A percentile compares a stretch with the other conserved stretches of the same genome.
Conservation (phyloP, 2,888 invertebrate genomes). For the Omphaloscelis lunosa region DNA sequence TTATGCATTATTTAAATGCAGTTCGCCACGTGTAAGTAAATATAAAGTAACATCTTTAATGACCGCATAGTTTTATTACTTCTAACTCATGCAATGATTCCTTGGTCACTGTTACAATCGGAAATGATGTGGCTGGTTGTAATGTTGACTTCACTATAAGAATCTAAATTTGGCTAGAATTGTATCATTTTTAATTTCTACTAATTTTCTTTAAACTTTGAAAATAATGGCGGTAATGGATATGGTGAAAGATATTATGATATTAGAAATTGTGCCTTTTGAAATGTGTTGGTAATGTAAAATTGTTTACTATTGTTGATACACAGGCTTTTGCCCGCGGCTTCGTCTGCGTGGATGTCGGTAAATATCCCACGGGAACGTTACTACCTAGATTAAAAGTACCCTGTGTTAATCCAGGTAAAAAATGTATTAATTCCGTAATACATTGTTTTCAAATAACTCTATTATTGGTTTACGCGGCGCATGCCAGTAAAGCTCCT, state of each 20-base stretch:
- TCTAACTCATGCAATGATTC: constrained; percentile 34
- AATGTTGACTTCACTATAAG: background rate
- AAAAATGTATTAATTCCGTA: too few relatives aligned
- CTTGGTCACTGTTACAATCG: constrained; percentile 26
- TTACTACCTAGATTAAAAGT: too few relatives aligned
- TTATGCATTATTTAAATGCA: constrained; percentile 40
- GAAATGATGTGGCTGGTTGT: constrained; percentile 13
- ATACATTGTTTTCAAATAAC: too few relatives aligned
- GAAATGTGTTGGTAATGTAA: background rate
- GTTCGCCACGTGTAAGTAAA: constrained; percentile 52
- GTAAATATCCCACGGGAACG: too few relatives aligned
- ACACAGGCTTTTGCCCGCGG: too few relatives aligned
- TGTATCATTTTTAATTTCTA: background rate
- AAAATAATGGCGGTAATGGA: background rate
- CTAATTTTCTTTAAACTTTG: background rate
- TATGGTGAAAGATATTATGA: background rate
- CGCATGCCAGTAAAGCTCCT: too few relatives aligned
- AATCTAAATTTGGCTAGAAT: background rate
- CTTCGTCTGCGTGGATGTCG: too few relatives aligned
- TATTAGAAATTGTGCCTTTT: background rate
- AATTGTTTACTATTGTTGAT: background rate
- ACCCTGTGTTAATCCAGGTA: too few relatives aligned
- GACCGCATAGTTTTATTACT: constrained; percentile 25
- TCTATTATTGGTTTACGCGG: too few relatives aligned
- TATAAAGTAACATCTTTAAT: constrained; percentile 26